These are phyloP conservation scores for Drosophila rubida DNA, from an alignment of 2,888 invertebrate species.

Conservation along the genomic window DNA sequence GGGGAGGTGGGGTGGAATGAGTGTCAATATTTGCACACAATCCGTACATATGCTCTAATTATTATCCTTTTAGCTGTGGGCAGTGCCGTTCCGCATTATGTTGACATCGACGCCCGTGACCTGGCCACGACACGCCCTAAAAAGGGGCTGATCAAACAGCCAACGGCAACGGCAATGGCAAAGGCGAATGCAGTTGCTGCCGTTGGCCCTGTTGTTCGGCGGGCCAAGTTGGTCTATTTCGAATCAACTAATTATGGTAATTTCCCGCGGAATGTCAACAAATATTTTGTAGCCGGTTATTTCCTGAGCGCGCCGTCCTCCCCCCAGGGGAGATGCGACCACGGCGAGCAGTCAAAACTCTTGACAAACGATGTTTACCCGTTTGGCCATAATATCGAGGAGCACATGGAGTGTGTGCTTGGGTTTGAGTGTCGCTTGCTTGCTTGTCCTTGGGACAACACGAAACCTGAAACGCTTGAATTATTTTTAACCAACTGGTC, in stretches of 20 bases:
- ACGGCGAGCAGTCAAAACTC: slow-evolving; percentile 66
- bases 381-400: slow-evolving; percentile 41
- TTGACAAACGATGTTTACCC: slow-evolving; percentile 80
- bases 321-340: slow-evolving; percentile 15
- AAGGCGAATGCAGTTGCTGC: slow-evolving; percentile 53
- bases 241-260: slow-evolving; percentile 83
- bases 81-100: slow-evolving; percentile 62
- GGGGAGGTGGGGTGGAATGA: slow-evolving; percentile 20
- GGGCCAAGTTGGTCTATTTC: slow-evolving; percentile 50
- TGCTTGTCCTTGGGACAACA: slow-evolving; percentile 56
- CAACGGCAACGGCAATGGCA: neutral
- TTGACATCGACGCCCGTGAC: slow-evolving; percentile 64
- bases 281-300: slow-evolving; percentile 75
- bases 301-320: slow-evolving; percentile 10
- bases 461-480: slow-evolving; percentile 59
- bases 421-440: slow-evolving; percentile 25
- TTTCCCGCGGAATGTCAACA: slow-evolving; percentile 82
- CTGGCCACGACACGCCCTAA: slow-evolving; percentile 27
- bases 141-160: slow-evolving; percentile 58
- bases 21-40: slow-evolving; percentile 75
- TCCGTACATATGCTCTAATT: slow-evolving; percentile 83
- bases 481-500: slow-evolving; percentile 72
- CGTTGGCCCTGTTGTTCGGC: slow-evolving; percentile 1
- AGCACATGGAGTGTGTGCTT: slow-evolving; percentile 29
- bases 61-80: slow-evolving; percentile 73